Conservation (phyloP, 2,113 vertebrate species). For the Corvus cornix region DNA sequence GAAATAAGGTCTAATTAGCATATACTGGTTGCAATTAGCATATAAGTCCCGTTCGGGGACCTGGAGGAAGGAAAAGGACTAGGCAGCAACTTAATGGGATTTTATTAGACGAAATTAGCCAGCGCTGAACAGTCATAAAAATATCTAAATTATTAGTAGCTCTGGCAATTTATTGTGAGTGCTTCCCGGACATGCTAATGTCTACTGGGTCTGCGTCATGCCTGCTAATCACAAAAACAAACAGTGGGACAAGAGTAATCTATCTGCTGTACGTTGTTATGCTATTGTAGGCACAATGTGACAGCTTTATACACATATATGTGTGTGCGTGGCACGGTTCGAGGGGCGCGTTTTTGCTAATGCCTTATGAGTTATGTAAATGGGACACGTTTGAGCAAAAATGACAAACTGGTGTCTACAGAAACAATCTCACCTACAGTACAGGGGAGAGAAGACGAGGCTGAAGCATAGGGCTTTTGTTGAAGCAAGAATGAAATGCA, state of each 20-base stretch:
- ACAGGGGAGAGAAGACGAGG: neutral
- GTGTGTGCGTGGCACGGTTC: neutral
- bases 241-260: slow-evolving; percentile 16
- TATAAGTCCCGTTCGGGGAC: slow-evolving; percentile 79
- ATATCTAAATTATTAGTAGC: slow-evolving; percentile 80
- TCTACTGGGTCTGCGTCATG: slow-evolving; percentile 46
- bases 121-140: slow-evolving; percentile 79
- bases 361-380: slow-evolving; percentile 31
- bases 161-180: slow-evolving; percentile 74
- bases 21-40: slow-evolving; percentile 80
- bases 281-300: neutral
- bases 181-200: slow-evolving; percentile 70
- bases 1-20: slow-evolving; percentile 79
- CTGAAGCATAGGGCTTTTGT: neutral
- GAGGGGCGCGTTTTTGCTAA: neutral
- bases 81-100: slow-evolving; percentile 77
- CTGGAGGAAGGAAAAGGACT: slow-evolving; percentile 73
- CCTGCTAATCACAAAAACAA: slow-evolving; percentile 59
- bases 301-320: neutral
- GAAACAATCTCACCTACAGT: neutral
- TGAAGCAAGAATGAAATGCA: slow-evolving; percentile 26
- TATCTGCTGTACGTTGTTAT: neutral
- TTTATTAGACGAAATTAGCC: slow-evolving; percentile 80
- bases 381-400: neutral
- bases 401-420: slow-evolving; percentile 9